These are phyloP conservation scores for Gasterosteus aculeatus DNA, from an alignment of 2,113 vertebrate species.

Conservation along the genomic window DNA sequence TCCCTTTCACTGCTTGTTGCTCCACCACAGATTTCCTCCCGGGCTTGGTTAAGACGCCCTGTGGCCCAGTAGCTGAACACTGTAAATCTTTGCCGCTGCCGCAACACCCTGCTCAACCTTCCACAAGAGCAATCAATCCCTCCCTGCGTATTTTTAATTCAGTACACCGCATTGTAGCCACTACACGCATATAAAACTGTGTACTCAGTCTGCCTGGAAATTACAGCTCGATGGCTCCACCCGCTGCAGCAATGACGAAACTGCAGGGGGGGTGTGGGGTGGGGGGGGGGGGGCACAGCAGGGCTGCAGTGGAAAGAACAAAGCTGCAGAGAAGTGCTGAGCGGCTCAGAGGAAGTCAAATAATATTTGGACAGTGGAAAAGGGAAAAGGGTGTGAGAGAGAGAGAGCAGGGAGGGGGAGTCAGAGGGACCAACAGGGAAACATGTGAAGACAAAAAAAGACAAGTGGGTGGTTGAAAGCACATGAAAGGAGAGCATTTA, in stretches of 20 bases:
- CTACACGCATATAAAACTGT: constrained; percentile 60
- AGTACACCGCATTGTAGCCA: constrained; percentile 59
- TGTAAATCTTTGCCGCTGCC: constrained; percentile 52
- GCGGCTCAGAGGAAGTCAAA: constrained; percentile 70
- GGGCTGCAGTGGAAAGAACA: constrained; percentile 2
- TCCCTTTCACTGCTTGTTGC: constrained; percentile 31
- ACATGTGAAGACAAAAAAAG: constrained; percentile 61
- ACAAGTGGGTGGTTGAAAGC: constrained; percentile 62
- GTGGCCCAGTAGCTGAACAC: constrained; percentile 33
- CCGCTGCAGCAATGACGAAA: constrained; percentile 32
- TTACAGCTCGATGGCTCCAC: constrained; percentile 60
- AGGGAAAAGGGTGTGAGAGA: constrained; percentile 64
- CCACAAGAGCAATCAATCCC: constrained; percentile 47
- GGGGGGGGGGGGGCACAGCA: background rate
- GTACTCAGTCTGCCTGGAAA: background rate
- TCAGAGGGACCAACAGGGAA: constrained; percentile 45
- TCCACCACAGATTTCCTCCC: constrained; percentile 59
- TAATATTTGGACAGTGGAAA: constrained; percentile 73
- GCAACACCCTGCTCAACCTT: constrained; percentile 37
- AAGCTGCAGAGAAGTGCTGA: constrained; percentile 40
- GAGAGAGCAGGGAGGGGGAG: constrained; percentile 23
- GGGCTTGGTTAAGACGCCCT: constrained; percentile 34
- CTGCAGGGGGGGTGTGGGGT: constrained; percentile 42
- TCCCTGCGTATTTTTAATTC: constrained; percentile 68
- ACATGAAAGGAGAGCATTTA: constrained; percentile 54